These are phyloP conservation scores for Drosophila athabasca DNA, from an alignment of 1,140 invertebrate species.

Conservation along the genomic window DNA sequence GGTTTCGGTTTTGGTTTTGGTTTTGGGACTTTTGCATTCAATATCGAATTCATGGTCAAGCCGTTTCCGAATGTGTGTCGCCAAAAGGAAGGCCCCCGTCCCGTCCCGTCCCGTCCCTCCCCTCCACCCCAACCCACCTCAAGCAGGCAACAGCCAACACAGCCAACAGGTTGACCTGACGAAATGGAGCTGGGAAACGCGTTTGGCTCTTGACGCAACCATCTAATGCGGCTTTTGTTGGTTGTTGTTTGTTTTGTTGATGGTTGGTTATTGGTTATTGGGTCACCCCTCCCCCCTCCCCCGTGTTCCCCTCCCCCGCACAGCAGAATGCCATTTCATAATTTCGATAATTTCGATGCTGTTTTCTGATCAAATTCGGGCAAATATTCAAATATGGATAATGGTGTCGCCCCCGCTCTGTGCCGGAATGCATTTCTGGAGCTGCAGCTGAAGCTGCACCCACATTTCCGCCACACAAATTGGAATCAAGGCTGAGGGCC, in stretches of 20 bases:
- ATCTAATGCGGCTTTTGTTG: constrained; percentile 63
- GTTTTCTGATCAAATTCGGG: constrained; percentile 37
- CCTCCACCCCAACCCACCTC: too few relatives aligned
- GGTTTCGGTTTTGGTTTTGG: constrained; percentile 42
- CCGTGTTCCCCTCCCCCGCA: neutral
- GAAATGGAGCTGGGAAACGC: constrained; percentile 73
- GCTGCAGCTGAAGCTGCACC: too few relatives aligned
- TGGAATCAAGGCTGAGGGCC: constrained; percentile 40
- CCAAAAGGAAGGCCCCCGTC: constrained; percentile 57
- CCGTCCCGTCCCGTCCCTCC: neutral
- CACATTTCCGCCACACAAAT: constrained; percentile 59
- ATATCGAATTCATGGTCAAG: constrained; percentile 79
- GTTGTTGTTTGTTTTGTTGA: constrained; percentile 1
- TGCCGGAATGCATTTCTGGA: constrained; percentile 27
- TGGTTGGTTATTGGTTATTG: constrained; percentile 44
- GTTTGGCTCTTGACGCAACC: constrained; percentile 63
- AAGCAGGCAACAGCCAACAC: constrained; percentile 31
- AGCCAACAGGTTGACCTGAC: constrained; percentile 73
- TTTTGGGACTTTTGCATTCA: constrained; percentile 76
- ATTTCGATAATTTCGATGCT: constrained; percentile 37
- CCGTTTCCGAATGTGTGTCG: constrained; percentile 71
- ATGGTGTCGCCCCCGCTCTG: constrained; percentile 12
- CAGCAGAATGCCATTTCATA: constrained; percentile 69
- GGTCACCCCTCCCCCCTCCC: constrained; percentile 29
- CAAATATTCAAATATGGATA: constrained; percentile 52